Conservation (phyloP, 2,797 vertebrate genomes). For the Gymnopithys bicolor region DNA sequence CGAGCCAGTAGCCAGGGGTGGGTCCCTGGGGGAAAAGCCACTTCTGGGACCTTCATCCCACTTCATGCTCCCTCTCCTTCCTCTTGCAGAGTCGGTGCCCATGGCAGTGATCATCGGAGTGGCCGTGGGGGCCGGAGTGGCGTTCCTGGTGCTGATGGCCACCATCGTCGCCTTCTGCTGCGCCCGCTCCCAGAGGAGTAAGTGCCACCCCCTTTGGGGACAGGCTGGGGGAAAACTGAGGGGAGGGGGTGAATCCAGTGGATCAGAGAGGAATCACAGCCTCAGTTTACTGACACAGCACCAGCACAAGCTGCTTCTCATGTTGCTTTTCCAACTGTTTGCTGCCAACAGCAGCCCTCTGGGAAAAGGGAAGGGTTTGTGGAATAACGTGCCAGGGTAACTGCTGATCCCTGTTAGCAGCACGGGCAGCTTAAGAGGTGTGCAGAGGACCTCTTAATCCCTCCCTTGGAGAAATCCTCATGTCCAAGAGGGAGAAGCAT, state of each 20-base stretch:
- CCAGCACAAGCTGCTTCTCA: rapidly evolving
- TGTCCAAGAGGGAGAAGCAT: neutral
- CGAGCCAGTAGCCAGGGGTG: neutral
- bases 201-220: conserved; percentile 15
- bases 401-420: neutral
- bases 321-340: neutral
- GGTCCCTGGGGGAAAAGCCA: neutral
- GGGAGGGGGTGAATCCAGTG: rapidly evolving
- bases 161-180: conserved; percentile 98
- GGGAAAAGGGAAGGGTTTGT: neutral
- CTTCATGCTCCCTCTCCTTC: conserved; percentile 43
- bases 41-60: neutral
- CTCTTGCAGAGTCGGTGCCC: conserved; percentile 90
- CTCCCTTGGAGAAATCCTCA: neutral
- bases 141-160: conserved; percentile 95
- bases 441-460: neutral
- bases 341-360: neutral
- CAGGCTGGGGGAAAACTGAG: neutral
- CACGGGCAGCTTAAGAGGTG: neutral
- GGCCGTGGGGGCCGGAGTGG: conserved; percentile 95
- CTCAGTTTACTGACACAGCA: rapidly evolving
- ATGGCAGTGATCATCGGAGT: conserved; percentile 98
- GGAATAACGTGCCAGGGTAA: neutral
- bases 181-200: conserved; percentile 98
- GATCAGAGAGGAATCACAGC: neutral